Conservation (phyloP, 1,140 invertebrate genomes). For the Drosophila azteca region DNA sequence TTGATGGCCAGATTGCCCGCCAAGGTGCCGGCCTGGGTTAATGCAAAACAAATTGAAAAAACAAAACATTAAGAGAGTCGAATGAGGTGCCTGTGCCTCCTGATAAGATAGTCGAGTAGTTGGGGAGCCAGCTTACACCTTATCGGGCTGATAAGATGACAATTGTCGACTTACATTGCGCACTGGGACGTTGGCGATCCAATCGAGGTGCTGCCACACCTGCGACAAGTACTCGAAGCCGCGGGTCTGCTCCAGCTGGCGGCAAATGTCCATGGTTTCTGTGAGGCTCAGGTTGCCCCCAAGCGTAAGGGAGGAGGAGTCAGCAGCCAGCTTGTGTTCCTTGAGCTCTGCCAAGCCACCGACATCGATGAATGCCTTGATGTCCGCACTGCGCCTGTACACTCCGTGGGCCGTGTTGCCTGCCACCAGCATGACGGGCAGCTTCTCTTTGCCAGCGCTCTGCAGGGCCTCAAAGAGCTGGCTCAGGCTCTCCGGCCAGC, state of each 20-base stretch:
- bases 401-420: slow-evolving; percentile 87
- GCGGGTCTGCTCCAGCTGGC: slow-evolving; percentile 84
- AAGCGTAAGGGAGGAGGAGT: slow-evolving; percentile 83
- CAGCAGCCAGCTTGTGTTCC: slow-evolving; percentile 42
- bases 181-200: slow-evolving; percentile 89
- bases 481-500: slow-evolving; percentile 82
- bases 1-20: slow-evolving; percentile 93
- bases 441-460: slow-evolving; percentile 79
- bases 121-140: slow-evolving; percentile 2
- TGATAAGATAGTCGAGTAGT: slow-evolving; percentile 27
- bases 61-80: slow-evolving; percentile 1
- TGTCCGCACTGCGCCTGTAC: slow-evolving; percentile 84
- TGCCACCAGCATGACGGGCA: slow-evolving; percentile 85
- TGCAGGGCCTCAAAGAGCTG: slow-evolving; percentile 86
- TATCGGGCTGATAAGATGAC: slow-evolving; percentile 13
- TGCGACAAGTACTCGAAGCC: slow-evolving; percentile 85
- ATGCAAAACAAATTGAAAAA: slow-evolving; percentile 28
- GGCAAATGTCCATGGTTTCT: slow-evolving; percentile 87
- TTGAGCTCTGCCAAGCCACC: slow-evolving; percentile 88
- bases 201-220: slow-evolving; percentile 86
- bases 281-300: slow-evolving; percentile 88
- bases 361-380: slow-evolving; percentile 89
- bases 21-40: slow-evolving; percentile 86
- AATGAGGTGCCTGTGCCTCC: too few relatives aligned
- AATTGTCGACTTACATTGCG: slow-evolving; percentile 86